These are phyloP conservation scores for Ophonus ardosiacus DNA, from an alignment of 2,888 invertebrate genomes.

Conservation along the genomic window DNA sequence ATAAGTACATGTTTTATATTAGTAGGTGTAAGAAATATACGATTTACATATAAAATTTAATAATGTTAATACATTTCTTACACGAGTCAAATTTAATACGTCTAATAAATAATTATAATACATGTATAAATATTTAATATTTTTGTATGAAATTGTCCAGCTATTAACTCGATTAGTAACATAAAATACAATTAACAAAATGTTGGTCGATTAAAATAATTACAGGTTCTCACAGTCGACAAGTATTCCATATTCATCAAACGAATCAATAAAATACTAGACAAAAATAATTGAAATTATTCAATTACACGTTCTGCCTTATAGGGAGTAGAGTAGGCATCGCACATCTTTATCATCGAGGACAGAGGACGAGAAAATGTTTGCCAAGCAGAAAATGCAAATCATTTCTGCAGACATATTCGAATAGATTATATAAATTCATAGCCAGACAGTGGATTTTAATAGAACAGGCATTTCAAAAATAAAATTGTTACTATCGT, in stretches of 20 bases:
- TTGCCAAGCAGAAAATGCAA: neutral
- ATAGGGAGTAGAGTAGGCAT: neutral
- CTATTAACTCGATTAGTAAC: constrained; percentile 33
- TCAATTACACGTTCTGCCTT: neutral
- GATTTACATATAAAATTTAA: constrained; percentile 18
- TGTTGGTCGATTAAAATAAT: constrained; percentile 35
- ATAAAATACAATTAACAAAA: constrained; percentile 40
- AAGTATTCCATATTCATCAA: neutral
- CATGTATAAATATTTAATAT: constrained; percentile 29
- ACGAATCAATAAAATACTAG: constrained; percentile 37
- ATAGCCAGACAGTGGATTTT: too few relatives aligned
- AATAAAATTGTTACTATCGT: too few relatives aligned
- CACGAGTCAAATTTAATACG: constrained; percentile 13
- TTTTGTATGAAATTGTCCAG: constrained; percentile 29
- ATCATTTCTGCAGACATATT: too few relatives aligned
- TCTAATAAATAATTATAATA: constrained; percentile 39
- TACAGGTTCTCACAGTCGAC: constrained; percentile 23
- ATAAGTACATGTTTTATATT: neutral
- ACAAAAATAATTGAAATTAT: constrained; percentile 35
- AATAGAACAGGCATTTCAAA: too few relatives aligned
- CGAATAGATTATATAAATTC: too few relatives aligned
- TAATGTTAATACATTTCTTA: neutral
- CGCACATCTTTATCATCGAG: neutral
- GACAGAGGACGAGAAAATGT: neutral
- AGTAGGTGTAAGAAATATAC: neutral